A percentile compares a stretch with the other conserved stretches of the same genome.
phyloP scores from a whole-genome alignment of 2,113 vertebrate species.

The Neoarius graeffei region DNA sequence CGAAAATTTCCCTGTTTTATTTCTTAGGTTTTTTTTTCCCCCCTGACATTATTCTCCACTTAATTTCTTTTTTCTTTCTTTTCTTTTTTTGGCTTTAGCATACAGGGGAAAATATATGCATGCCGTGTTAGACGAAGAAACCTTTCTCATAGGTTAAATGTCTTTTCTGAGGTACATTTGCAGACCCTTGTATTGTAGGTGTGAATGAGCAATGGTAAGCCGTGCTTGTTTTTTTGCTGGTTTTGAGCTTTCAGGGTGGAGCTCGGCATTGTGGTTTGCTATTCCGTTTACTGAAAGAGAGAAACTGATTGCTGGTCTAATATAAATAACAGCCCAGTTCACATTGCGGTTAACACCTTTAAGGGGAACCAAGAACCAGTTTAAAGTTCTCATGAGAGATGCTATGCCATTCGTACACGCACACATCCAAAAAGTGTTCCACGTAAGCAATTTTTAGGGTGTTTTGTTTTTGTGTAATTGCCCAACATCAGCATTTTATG shows the following conservation, averaged over 20 bases:
- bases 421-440: not conserved
- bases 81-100: not conserved
- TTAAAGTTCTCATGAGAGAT: conserved; percentile 72
- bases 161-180: not conserved
- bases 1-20: not conserved
- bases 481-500: conserved; percentile 29
- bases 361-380: conserved; percentile 61
- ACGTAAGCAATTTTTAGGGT: conserved; percentile 30
- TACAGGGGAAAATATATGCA: not conserved
- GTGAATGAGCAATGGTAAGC: conserved; percentile 37
- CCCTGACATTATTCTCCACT: no score
- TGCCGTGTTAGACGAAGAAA: not conserved
- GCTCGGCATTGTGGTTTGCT: conserved; percentile 51
- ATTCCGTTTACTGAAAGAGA: conserved; percentile 66
- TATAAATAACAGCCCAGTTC: conserved; percentile 56
- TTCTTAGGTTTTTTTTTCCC: not conserved
- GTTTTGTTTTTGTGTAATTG: conserved; percentile 30
- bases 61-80: not conserved
- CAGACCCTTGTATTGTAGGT: conserved; percentile 1
- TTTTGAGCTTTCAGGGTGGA: conserved; percentile 56
- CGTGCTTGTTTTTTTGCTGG: conserved; percentile 54
- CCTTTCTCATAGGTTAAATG: not conserved
- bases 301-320: conserved; percentile 67
- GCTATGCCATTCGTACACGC: conserved; percentile 33
- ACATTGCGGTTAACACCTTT: conserved; percentile 81